Conservation (phyloP, 2,113 vertebrate species). For the Rhinolophus ferrumequinum region DNA sequence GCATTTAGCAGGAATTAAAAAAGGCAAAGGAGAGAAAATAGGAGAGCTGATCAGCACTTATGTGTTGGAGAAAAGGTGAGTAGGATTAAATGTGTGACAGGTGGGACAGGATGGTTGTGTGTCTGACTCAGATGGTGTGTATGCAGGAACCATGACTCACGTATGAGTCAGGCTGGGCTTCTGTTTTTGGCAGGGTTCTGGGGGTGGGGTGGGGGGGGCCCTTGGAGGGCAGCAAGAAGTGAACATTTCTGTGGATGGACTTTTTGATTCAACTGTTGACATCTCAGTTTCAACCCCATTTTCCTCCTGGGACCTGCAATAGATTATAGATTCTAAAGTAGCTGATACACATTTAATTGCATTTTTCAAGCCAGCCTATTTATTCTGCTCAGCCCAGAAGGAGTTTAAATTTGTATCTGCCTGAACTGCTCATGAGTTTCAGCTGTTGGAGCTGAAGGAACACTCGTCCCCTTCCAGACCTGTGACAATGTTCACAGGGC, state of each 20-base stretch:
- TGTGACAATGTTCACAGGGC: rapidly evolving
- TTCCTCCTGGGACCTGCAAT: not conserved
- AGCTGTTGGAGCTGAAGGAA: not conserved
- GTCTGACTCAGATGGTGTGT: not conserved
- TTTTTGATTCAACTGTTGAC: not conserved
- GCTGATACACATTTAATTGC: not conserved
- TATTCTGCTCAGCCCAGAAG: not conserved
- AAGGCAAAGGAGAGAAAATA: not conserved
- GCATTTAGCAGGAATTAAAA: conserved; percentile 38
- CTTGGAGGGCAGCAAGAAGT: not conserved
- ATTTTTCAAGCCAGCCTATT: not conserved
- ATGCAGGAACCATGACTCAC: conserved; percentile 32
- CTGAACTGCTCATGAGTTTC: not conserved
- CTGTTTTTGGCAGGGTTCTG: not conserved
- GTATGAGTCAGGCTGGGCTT: not conserved
- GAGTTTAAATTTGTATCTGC: not conserved
- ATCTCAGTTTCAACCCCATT: too few species aligned
- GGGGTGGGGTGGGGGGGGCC: not conserved
- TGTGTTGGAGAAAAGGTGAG: conserved; percentile 24
- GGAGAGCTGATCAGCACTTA: not conserved
- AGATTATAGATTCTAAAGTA: not conserved
- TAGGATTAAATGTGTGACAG: not conserved
- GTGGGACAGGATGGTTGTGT: not conserved
- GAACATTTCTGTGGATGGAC: not conserved
- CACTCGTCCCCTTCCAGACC: not conserved